Evolutionary conservation across 2,797 vertebrate species (phyloP), one percentile per base, ranked within the genome.

Genomic region (Malurus splendens): DNA sequence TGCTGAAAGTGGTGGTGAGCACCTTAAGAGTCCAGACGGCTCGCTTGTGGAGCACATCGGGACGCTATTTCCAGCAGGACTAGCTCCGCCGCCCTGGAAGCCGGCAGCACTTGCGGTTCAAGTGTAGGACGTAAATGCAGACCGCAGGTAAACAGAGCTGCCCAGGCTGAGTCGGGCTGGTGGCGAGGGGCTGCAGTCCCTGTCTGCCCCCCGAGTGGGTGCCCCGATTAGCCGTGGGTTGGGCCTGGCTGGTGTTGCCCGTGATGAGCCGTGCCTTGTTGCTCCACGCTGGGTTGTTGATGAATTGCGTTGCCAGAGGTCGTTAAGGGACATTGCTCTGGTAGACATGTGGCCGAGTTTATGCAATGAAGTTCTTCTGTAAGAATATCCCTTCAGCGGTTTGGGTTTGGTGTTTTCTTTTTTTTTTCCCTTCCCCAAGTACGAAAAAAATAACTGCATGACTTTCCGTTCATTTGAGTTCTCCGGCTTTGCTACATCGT

Each of bases 381-480:
- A 96, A 96, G 89, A 91, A 81, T 93, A 85, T 92, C 93, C 91
- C 85, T 94, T 76, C 67, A 47, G 94, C 12, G 86, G 93, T 94
- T 87, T 94, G 93, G 89, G 92, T 86, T 83, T 85, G 74, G 68
- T 92, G 89, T 93, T 90, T 91, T 93, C 84, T 86, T 93, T 90
- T 76, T 76, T 36, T 36, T 93, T 93, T 90, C 84, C 78, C 82
- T 90, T 89, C 92, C 90, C 82, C 81, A 87, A 94, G 93, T 94
- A 92, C 5, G 89, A 93, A 93, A 95, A 94, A 94, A 94, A 95
- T 86, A 93, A 95, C 95, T 96, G 93, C 92, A 90, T 91, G 94
- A 96, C 96, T 97, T 95, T 93, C 94, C 93, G 44, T 95, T 92
- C 55, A 11, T 89, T 94, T 93, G 93, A 95, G 94, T 95, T 96